Conservation (phyloP, 2,113 vertebrate species). For the Opisthocomus hoazin region DNA sequence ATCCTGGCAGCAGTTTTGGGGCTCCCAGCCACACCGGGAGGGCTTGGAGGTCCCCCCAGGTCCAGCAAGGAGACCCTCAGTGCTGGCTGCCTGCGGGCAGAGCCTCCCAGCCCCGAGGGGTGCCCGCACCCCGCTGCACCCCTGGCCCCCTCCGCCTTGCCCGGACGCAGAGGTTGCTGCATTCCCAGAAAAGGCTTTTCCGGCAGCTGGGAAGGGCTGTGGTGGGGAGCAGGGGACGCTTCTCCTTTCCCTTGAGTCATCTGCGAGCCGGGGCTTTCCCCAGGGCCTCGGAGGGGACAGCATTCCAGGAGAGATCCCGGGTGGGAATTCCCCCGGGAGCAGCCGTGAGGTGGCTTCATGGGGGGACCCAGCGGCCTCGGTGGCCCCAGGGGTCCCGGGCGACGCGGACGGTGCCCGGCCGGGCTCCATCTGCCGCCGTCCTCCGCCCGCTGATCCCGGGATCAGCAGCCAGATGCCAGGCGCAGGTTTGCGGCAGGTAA, state of each 20-base stretch:
- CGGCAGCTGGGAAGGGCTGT: neutral
- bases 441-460: neutral
- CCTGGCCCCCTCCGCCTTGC: neutral
- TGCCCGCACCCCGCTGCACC: neutral
- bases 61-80: neutral
- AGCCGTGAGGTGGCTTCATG: rapidly evolving
- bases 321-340: neutral
- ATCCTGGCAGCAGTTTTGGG: neutral
- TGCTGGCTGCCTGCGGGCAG: neutral
- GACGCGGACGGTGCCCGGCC: too few relatives aligned
- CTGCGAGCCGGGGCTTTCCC: neutral
- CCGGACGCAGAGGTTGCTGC: rapidly evolving
- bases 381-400: too few relatives aligned
- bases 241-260: rapidly evolving
- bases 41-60: too few relatives aligned
- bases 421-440: neutral
- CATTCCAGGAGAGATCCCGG: neutral
- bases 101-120: neutral
- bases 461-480: neutral
- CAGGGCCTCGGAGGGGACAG: rapidly evolving
- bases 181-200: neutral
- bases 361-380: neutral
- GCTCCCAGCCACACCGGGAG: rapidly evolving
- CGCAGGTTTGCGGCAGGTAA: constrained; percentile 17
- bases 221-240: rapidly evolving